A percentile compares a stretch with the other conserved stretches of the same genome.
Conservation (phyloP, 2,888 invertebrate genomes). For the Elysia crispata region DNA sequence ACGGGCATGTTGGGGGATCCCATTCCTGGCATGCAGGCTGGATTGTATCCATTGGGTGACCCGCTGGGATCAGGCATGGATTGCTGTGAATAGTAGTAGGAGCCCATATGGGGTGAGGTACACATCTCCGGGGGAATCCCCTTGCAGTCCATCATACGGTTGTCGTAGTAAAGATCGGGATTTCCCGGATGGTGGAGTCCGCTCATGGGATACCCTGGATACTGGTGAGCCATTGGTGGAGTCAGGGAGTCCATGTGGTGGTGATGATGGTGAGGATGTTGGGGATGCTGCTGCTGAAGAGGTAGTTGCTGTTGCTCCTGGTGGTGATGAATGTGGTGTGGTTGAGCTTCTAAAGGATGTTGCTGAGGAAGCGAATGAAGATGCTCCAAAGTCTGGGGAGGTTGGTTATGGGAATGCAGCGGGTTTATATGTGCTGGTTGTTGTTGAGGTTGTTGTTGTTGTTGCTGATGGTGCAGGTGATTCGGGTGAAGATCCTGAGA, state of each 20-base stretch:
- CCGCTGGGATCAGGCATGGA: conserved; percentile 53
- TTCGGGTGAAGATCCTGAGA: background rate
- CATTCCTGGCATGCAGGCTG: conserved; percentile 47
- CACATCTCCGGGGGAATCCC: conserved; percentile 35
- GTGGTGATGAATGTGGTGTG: conserved; percentile 30
- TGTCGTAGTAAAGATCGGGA: conserved; percentile 51
- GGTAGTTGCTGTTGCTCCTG: conserved; percentile 38
- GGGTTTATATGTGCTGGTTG: conserved; percentile 22
- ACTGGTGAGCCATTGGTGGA: conserved; percentile 50
- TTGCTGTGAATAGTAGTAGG: conserved; percentile 54
- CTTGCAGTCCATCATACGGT: conserved; percentile 52
- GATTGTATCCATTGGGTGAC: conserved; percentile 51
- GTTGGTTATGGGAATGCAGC: background rate
- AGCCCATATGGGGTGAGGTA: conserved; percentile 48
- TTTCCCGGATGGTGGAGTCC: conserved; percentile 33
- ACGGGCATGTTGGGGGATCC: conserved; percentile 58
- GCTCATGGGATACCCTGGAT: conserved; percentile 46
- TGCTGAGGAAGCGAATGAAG: conserved; percentile 22
- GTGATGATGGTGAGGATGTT: conserved; percentile 32
- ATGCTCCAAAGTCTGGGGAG: background rate
- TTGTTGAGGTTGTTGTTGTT: conserved; percentile 38
- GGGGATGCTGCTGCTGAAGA: conserved; percentile 15
- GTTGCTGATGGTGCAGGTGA: conserved; percentile 22
- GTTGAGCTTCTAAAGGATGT: conserved; percentile 17
- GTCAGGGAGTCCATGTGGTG: conserved; percentile 45